Conservation (phyloP, 2,888 invertebrate species). For the Scaptomyza tumidula region DNA sequence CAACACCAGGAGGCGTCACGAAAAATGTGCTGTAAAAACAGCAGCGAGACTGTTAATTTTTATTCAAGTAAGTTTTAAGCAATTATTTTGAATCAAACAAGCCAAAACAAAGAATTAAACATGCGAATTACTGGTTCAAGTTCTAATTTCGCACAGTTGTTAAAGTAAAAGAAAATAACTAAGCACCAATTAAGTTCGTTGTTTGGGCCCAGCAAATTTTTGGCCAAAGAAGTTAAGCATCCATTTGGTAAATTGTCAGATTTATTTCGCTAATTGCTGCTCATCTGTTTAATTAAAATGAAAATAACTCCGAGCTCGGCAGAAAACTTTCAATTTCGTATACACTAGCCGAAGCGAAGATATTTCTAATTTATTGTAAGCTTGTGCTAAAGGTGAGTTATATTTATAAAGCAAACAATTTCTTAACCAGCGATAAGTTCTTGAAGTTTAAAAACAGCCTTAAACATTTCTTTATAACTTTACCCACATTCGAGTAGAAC, state of each 20-base stretch:
- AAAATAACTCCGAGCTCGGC: conserved; percentile 61
- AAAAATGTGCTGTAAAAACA: conserved; percentile 18
- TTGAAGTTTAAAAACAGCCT: not conserved
- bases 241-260: conserved; percentile 76
- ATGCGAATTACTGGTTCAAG: conserved; percentile 33
- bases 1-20: conserved; percentile 34
- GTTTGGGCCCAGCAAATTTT: conserved; percentile 45
- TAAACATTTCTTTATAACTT: not conserved
- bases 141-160: conserved; percentile 19
- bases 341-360: not conserved
- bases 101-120: conserved; percentile 15
- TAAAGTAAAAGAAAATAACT: not conserved
- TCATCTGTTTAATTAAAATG: conserved; percentile 79
- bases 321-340: conserved; percentile 49
- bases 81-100: conserved; percentile 8
- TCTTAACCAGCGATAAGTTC: not conserved
- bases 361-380: not conserved
- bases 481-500: too few species aligned
- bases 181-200: conserved; percentile 22
- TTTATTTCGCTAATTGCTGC: conserved; percentile 79
- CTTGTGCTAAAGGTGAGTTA: not conserved
- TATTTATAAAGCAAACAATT: not conserved
- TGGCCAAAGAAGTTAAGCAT: conserved; percentile 21
- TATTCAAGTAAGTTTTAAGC: conserved; percentile 48
- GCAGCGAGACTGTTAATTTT: conserved; percentile 38